These are phyloP conservation scores for Suncus etruscus DNA, from an alignment of 2,113 vertebrate genomes.

Conservation along the genomic window DNA sequence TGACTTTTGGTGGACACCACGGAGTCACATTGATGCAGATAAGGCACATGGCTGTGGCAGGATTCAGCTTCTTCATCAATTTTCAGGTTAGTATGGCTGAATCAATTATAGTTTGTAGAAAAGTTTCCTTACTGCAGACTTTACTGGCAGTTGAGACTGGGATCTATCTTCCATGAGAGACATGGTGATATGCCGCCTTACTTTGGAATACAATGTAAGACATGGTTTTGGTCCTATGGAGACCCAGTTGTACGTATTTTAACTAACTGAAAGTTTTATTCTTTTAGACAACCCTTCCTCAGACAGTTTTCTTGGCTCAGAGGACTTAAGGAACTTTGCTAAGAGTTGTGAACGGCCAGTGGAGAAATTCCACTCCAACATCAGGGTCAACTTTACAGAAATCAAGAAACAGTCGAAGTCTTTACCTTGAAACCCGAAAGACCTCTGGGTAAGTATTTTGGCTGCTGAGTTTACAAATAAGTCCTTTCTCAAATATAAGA, in stretches of 20 bases:
- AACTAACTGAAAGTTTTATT: constrained; percentile 71
- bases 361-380: constrained; percentile 80
- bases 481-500: not conserved
- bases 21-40: constrained; percentile 85
- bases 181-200: constrained; percentile 70
- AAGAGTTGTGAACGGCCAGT: constrained; percentile 86
- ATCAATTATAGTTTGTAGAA: constrained; percentile 82
- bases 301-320: constrained; percentile 75
- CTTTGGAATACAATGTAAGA: constrained; percentile 77
- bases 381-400: constrained; percentile 81
- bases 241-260: constrained; percentile 54
- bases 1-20: constrained; percentile 85
- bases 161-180: constrained; percentile 76
- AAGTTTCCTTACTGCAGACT: constrained; percentile 76
- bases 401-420: constrained; percentile 82
- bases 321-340: constrained; percentile 75
- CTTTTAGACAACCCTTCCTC: constrained; percentile 78
- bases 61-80: constrained; percentile 83
- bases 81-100: constrained; percentile 84
- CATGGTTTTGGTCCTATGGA: constrained; percentile 71
- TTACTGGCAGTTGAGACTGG: constrained; percentile 78
- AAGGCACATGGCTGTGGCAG: constrained; percentile 83
- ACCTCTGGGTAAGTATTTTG: constrained; percentile 79
- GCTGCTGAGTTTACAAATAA: constrained; percentile 9
- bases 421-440: constrained; percentile 87